Conservation (phyloP, 2,113 vertebrate genomes). For the Anser brachyrhynchus region DNA sequence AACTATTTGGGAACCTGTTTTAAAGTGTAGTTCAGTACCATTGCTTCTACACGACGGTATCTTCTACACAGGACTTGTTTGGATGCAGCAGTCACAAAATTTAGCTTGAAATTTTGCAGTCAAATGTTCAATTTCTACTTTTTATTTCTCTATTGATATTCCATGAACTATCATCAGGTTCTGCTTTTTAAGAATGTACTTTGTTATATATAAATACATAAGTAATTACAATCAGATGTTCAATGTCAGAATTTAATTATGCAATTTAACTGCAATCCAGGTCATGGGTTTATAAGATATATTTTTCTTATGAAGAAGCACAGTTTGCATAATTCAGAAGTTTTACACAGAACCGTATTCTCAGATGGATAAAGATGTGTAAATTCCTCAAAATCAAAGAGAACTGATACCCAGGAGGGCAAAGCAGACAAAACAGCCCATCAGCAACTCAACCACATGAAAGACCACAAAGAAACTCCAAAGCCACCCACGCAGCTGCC, state of each 20-base stretch:
- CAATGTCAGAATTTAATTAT: neutral
- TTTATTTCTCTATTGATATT: neutral
- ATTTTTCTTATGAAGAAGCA: constrained; percentile 50
- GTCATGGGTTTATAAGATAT: neutral
- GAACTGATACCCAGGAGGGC: constrained; percentile 59
- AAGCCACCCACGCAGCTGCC: constrained; percentile 68
- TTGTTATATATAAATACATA: neutral
- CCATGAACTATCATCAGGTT: neutral
- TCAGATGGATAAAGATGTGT: constrained; percentile 61
- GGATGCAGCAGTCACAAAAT: neutral
- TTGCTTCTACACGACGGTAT: neutral
- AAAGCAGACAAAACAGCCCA: constrained; percentile 68
- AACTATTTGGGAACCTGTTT: neutral
- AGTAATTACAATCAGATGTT: neutral
- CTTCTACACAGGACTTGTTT: neutral
- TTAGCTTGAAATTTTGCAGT: neutral
- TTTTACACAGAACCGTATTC: constrained; percentile 60
- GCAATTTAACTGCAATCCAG: neutral
- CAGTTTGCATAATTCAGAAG: constrained; percentile 54
- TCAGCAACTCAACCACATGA: constrained; percentile 74
- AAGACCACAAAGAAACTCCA: constrained; percentile 56
- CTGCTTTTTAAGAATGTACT: neutral
- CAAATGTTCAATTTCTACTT: neutral
- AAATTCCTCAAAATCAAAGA: constrained; percentile 68
- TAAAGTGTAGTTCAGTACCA: neutral